These are phyloP conservation scores for Drosophila gunungcola DNA, from an alignment of 1,140 invertebrate species.

Conservation along the genomic window DNA sequence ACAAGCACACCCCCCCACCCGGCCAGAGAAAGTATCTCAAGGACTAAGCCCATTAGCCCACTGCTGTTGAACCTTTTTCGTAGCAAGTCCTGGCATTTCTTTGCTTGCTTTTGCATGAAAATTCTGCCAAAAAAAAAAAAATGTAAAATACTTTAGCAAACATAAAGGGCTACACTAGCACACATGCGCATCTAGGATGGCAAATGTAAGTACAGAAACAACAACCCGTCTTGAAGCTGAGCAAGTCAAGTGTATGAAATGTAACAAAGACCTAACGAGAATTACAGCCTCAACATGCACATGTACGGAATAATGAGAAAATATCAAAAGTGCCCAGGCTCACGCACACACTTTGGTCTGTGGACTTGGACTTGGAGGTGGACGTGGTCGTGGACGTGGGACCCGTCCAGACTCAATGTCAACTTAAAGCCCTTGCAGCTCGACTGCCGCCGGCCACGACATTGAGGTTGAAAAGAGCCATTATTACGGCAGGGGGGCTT, in stretches of 20 bases:
- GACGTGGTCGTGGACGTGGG: slow-evolving; percentile 19
- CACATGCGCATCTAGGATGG: slow-evolving; percentile 29
- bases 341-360: slow-evolving; percentile 56
- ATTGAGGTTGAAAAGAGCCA: slow-evolving; percentile 22
- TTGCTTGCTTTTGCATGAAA: slow-evolving; percentile 53
- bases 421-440: slow-evolving; percentile 70
- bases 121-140: slow-evolving; percentile 40
- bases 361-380: slow-evolving; percentile 12
- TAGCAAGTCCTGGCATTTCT: slow-evolving; percentile 48
- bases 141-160: slow-evolving; percentile 63
- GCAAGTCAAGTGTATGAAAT: slow-evolving; percentile 82
- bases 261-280: slow-evolving; percentile 81
- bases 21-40: slow-evolving; percentile 30
- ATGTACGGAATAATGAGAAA: slow-evolving; percentile 76
- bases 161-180: slow-evolving; percentile 47
- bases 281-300: slow-evolving; percentile 59
- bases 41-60: slow-evolving; percentile 62
- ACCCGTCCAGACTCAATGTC: slow-evolving; percentile 63
- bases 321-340: slow-evolving; percentile 71
- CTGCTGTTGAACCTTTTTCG: slow-evolving; percentile 48
- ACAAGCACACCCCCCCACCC: slow-evolving; percentile 9
- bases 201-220: slow-evolving; percentile 62
- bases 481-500: background rate
- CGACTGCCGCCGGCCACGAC: slow-evolving; percentile 59
- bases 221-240: slow-evolving; percentile 59